These are phyloP conservation scores for Pollicipes pollicipes DNA, from an alignment of 1,140 invertebrate genomes.

Conservation along the genomic window DNA sequence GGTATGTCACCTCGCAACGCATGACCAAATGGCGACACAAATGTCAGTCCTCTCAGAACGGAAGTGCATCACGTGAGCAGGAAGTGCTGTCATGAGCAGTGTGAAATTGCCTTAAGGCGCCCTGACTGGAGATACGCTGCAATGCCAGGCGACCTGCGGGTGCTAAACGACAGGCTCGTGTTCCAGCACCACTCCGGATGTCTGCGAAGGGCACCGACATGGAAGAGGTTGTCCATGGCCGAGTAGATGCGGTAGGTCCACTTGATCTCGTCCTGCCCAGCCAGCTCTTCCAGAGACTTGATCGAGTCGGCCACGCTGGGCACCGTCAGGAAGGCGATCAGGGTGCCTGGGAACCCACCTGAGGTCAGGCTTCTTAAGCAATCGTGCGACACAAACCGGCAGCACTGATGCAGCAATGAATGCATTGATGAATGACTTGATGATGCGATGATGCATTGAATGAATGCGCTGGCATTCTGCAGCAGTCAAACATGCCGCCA, in stretches of 20 bases:
- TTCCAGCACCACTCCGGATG: too few species aligned
- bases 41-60: too few species aligned
- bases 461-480: neutral
- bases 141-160: too few species aligned
- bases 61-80: too few species aligned
- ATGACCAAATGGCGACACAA: too few species aligned
- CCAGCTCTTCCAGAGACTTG: slow-evolving; percentile 18
- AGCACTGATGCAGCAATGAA: neutral
- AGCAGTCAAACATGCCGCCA: neutral
- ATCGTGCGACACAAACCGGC: neutral
- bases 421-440: neutral
- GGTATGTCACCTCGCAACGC: too few species aligned
- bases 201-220: too few species aligned
- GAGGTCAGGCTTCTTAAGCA: neutral
- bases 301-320: slow-evolving; percentile 18
- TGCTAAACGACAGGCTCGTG: too few species aligned
- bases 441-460: neutral
- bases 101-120: too few species aligned
- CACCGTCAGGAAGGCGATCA: slow-evolving; percentile 21
- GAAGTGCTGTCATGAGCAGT: too few species aligned
- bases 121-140: too few species aligned
- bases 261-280: slow-evolving; percentile 14
- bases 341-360: slow-evolving; percentile 14
- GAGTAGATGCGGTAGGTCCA: slow-evolving; percentile 20
- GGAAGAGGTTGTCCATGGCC: slow-evolving; percentile 19